Percentiles rank a stretch among this genome's conserved stretches.
These are phyloP conservation scores for Chaetodon trifasciatus DNA, from an alignment of 2,797 vertebrate species.

Conservation along the genomic window DNA sequence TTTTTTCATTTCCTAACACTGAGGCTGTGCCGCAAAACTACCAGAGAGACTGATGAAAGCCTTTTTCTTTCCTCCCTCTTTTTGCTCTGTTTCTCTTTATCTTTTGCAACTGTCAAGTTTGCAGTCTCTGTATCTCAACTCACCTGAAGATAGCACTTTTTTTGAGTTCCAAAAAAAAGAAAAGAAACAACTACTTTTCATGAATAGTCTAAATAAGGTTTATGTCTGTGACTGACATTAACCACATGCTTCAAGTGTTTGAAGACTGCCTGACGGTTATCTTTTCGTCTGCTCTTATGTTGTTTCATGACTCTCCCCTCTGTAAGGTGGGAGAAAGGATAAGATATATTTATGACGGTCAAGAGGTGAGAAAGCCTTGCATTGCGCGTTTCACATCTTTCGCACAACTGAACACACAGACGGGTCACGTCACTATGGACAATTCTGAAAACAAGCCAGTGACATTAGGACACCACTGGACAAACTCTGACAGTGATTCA, in stretches of 20 bases:
- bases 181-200: slow-evolving; percentile 64
- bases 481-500: slow-evolving; percentile 46
- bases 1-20: slow-evolving; percentile 79
- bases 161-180: slow-evolving; percentile 44
- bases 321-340: slow-evolving; percentile 56
- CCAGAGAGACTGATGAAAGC: slow-evolving; percentile 78
- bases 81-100: slow-evolving; percentile 64
- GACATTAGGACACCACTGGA: slow-evolving; percentile 73
- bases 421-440: slow-evolving; percentile 70
- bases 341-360: slow-evolving; percentile 74
- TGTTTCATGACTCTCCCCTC: slow-evolving; percentile 68
- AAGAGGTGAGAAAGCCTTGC: slow-evolving; percentile 74
- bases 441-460: slow-evolving; percentile 57
- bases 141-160: slow-evolving; percentile 78
- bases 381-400: slow-evolving; percentile 77
- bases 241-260: slow-evolving; percentile 75
- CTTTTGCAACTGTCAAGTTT: slow-evolving; percentile 71
- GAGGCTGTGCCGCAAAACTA: slow-evolving; percentile 76
- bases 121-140: slow-evolving; percentile 76
- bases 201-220: slow-evolving; percentile 69
- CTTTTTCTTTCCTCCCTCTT: slow-evolving; percentile 57
- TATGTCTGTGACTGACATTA: slow-evolving; percentile 76
- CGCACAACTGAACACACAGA: slow-evolving; percentile 80
- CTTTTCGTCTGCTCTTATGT: slow-evolving; percentile 74
- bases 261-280: slow-evolving; percentile 78